Base-by-base conservation (phyloP, 1,140 invertebrate genomes). In the Heliconius eleuchia region DNA sequence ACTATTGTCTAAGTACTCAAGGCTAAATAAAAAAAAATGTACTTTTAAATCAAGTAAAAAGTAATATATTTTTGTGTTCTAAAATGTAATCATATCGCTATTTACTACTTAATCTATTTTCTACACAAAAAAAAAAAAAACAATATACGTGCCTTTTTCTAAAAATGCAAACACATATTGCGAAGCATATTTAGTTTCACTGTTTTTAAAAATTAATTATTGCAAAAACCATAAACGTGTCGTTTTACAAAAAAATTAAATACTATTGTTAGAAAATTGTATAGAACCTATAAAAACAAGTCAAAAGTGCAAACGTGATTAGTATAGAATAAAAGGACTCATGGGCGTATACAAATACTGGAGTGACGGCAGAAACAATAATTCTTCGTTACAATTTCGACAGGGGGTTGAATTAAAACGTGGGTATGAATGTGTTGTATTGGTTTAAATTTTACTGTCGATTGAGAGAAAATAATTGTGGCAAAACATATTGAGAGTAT, bases 281-380 rank as follows among this genome's bases (percentile, higher is more conserved):
- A 76, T 73, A 74, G 74, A 30, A 80, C 42, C 72, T 74, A 87
- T 60, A 88, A 88, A 87, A 88, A 83, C 80, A 84, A 66, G 78
- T 74, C 81, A 87, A 87, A 90, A 91, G 87, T 91, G 85, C 82
- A 89, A 87, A 92, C 91, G 89, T 92, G 92, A 90, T 90, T 86
- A 84, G 80, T 80, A 80, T 82, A 87, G 83, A 72, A 89, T 85
- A 81, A 79, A 84, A 84, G 87, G 88, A 87, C 87, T 92, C 91
- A 91, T 86, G 83, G 89, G 91, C 92, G 89, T 88, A 88, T 81
- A 91, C 89, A 92, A 92, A 92, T 89, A 92, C 82, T 89, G 81
- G 82, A 88, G 85, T 88, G 88, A 91, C 87, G 88, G 88, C 84
- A 89, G 88, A 92, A 92, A 92, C 91, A 90, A 94, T 94, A 92